Conservation (phyloP, 2,113 vertebrate species). For the Prunella himalayana region DNA sequence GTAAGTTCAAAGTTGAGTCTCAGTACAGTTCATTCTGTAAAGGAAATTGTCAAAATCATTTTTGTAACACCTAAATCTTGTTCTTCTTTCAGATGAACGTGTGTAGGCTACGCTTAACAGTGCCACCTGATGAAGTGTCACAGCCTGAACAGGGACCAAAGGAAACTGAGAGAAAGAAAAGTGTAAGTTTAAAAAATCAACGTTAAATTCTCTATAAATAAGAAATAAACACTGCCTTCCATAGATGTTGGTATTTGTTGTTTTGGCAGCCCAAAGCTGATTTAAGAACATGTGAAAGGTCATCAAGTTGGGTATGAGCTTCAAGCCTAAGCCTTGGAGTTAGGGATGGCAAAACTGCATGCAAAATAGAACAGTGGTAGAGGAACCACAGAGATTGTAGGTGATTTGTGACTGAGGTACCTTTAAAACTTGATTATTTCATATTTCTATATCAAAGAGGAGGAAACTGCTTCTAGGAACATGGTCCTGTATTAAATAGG, state of each 20-base stretch:
- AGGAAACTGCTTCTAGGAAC: background rate
- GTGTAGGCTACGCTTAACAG: conserved; percentile 85
- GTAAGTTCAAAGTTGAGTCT: background rate
- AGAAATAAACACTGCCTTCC: background rate
- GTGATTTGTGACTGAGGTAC: background rate
- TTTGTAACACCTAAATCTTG: background rate
- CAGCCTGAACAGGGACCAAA: conserved; percentile 65
- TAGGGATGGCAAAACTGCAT: background rate
- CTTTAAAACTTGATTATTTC: background rate
- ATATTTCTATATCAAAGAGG: background rate
- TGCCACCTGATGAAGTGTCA: conserved; percentile 75
- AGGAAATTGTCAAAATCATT: background rate
- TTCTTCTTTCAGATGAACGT: conserved; percentile 78
- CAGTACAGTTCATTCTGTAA: background rate
- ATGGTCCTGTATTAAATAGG: background rate
- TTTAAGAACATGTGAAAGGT: background rate
- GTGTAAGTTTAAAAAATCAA: conserved; percentile 71
- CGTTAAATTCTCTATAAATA: background rate
- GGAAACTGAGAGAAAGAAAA: conserved; percentile 67
- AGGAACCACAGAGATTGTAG: background rate
- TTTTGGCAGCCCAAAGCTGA: background rate
- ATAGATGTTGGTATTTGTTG: background rate
- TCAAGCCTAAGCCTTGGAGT: background rate
- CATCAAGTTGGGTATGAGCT: background rate
- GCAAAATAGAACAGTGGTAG: background rate